Evolutionary conservation across 53 echinoderm and acorn worm genomes (phyloP).

Genomic region (Holothuria leucospilota): DNA sequence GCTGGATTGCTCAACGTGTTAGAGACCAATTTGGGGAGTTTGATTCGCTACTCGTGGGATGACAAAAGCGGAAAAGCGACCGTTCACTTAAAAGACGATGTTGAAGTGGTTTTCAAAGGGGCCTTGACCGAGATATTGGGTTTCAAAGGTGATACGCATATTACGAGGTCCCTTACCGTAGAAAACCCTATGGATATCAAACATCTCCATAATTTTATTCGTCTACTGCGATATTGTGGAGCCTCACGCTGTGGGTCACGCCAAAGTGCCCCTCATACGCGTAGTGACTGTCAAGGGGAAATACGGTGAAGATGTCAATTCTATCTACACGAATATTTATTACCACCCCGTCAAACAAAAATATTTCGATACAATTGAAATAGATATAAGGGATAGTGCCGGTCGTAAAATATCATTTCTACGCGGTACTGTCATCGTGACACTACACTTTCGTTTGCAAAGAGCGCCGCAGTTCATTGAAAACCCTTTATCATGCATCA

Average conservation of each 20-base stretch:
- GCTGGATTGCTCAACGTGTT: background rate
- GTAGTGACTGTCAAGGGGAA: slow-evolving; percentile 56
- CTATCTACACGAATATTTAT: slow-evolving; percentile 14
- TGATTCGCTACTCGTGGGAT: background rate
- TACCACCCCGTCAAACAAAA: slow-evolving; percentile 38
- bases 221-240: slow-evolving; percentile 66
- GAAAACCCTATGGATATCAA: slow-evolving; percentile 9
- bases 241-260: slow-evolving; percentile 55
- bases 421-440: slow-evolving; percentile 73
- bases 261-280: slow-evolving; percentile 61
- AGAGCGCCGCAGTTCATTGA: background rate
- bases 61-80: background rate
- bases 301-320: slow-evolving; percentile 53
- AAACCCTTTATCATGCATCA: background rate
- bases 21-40: background rate
- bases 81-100: background rate
- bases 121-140: slow-evolving; percentile 42
- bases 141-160: background rate
- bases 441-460: slow-evolving; percentile 65
- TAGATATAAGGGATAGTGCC: no score
- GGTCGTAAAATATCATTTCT: slow-evolving; percentile 71
- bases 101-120: slow-evolving; percentile 1
- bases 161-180: background rate
- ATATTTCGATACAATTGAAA: no score
- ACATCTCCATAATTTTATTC: slow-evolving; percentile 55